phyloP scores from a whole-genome alignment of 2,113 vertebrate species.

The Vireo altiloquus region DNA sequence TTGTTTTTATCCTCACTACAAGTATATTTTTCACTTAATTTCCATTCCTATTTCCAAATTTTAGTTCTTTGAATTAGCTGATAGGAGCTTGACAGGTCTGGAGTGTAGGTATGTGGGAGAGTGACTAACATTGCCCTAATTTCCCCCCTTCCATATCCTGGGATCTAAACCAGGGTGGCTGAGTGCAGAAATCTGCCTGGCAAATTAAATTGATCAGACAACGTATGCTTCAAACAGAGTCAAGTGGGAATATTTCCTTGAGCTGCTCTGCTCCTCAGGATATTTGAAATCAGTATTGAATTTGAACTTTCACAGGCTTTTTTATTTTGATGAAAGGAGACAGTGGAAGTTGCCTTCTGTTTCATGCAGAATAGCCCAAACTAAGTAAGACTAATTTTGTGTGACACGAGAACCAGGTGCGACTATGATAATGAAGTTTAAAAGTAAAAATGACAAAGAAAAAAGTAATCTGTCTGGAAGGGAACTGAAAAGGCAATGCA shows the following conservation, averaged over 20 bases:
- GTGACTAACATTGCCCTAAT: background rate
- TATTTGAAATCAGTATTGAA: conserved; percentile 56
- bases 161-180: background rate
- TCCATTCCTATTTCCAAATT: conserved; percentile 39
- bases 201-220: conserved; percentile 61
- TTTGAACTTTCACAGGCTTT: conserved; percentile 36
- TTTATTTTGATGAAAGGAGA: conserved; percentile 57
- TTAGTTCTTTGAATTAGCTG: background rate
- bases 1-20: conserved; percentile 25
- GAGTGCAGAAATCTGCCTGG: conserved; percentile 24
- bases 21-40: background rate
- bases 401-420: conserved; percentile 35
- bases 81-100: conserved; percentile 4
- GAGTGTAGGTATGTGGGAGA: background rate
- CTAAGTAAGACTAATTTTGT: conserved; percentile 34
- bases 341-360: conserved; percentile 37
- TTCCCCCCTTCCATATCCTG: background rate
- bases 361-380: conserved; percentile 27
- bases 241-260: conserved; percentile 55
- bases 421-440: conserved; percentile 31
- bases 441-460: conserved; percentile 35
- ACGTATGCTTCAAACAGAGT: conserved; percentile 25
- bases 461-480: conserved; percentile 21
- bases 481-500: background rate
- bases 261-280: conserved; percentile 27